phyloP scores from a whole-genome alignment of 64 coral and sea anemone genomes.

The Montipora efflorescens region DNA sequence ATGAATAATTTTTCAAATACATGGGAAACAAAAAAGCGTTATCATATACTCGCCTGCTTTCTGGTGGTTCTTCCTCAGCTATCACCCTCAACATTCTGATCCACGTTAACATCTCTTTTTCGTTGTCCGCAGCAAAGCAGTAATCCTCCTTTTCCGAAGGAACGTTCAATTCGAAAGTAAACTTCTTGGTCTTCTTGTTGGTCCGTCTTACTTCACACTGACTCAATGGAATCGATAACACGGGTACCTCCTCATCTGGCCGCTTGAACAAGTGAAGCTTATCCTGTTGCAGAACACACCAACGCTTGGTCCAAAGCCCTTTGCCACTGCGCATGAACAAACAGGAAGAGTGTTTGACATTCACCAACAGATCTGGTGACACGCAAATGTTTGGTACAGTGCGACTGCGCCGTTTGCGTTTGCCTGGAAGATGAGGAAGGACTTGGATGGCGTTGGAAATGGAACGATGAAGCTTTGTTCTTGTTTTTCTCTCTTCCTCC shows the following conservation, averaged over 20 bases:
- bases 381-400: slow-evolving; percentile 77
- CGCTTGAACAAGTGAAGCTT: slow-evolving; percentile 78
- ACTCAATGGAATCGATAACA: slow-evolving; percentile 15
- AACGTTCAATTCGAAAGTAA: slow-evolving; percentile 51
- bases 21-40: no score
- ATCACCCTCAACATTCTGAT: slow-evolving; percentile 41
- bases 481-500: slow-evolving; percentile 51
- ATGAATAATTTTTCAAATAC: no score
- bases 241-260: slow-evolving; percentile 68
- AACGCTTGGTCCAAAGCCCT: slow-evolving; percentile 80
- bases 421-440: slow-evolving; percentile 38
- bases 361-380: slow-evolving; percentile 55
- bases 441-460: slow-evolving; percentile 74
- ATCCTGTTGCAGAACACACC: slow-evolving; percentile 87
- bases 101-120: slow-evolving; percentile 45
- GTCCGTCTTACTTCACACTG: slow-evolving; percentile 26
- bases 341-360: slow-evolving; percentile 80
- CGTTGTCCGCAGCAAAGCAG: slow-evolving; percentile 63
- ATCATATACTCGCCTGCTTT: neutral
- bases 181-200: slow-evolving; percentile 56
- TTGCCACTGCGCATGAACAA: slow-evolving; percentile 66
- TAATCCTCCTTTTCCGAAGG: slow-evolving; percentile 59
- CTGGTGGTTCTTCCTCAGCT: neutral
- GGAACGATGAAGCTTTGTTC: slow-evolving; percentile 57
- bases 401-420: slow-evolving; percentile 71